Evolutionary conservation across 37 sponge, comb jelly and placozoan genomes (phyloP), one percentile per base, ranked within the genome.

Genomic region (Mnemiopsis leidyi): DNA sequence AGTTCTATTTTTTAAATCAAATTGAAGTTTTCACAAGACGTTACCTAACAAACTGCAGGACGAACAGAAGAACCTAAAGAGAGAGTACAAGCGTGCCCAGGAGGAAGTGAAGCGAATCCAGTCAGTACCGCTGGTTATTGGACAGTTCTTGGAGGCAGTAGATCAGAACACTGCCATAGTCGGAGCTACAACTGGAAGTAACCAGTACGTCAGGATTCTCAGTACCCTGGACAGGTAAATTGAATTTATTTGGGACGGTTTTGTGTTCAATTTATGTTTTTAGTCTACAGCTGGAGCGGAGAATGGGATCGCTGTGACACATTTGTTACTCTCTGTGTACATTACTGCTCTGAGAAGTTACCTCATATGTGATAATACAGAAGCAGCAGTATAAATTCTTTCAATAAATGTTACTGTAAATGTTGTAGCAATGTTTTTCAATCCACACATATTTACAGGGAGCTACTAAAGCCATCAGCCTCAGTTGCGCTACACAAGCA

Each of bases 91-190:
- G 38, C 25, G 69, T 67, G 94, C 94, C 29, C 94, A 93, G 61
- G 94, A 93, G 25, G 94, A 94, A 92, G 99, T 98, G 93, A 98
- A 98, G 69, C 95, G 99, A 23, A 98, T 98, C 39, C 99, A 97
- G 93, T 97, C 97, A 29, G 99, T 98, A 26, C 99, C 99, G 29
- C 95, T 98, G n/a, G 97, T 98, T 38, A 98, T 98, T 92, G 99
- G 99, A 26, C 99, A 98, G 93, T 98, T 98, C 92, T 94, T 98
- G 30, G 99, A 98, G 92, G 97, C 99, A 38, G 97, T 98, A 32
- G 99, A 98, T 79, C 97, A 97, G 83, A 95, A 97, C 93, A 96
- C 95, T 68, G 97, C 94, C 0, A 98, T 98, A 67, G 99, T 98
- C 13, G 99, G 99, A 39, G 94, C 94, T 21, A 95, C 96, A 1